Evolutionary conservation across 2,888 invertebrate species (phyloP), one percentile per base, ranked within the genome.

Genomic region (Ormyrus labotus): DNA sequence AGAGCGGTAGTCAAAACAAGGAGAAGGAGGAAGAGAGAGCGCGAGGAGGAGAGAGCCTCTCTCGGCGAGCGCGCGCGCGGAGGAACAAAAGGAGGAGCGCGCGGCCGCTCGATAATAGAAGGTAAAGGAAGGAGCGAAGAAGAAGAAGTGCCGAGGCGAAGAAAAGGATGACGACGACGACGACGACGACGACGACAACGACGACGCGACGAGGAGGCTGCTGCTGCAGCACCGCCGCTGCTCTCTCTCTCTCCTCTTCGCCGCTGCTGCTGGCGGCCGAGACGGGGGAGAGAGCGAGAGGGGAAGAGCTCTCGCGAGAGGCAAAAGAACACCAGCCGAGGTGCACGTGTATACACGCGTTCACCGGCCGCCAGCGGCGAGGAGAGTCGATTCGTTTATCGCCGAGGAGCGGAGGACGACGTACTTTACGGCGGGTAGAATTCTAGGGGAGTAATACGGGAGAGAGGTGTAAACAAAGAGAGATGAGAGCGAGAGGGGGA

Each of bases 1-100:
- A 51, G 48, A 74, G 70, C 70, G 71, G 80, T 75, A 75, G 75
- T 77, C 73, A 81, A 81, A 81, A 73, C 68, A 77, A 69, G 69
- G 78, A 53, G 63, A 45, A 80, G 60, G 63, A 68, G 76, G 75
- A 80, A 63, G 51, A 47, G 57, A 19, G 4, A 47, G 8, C 45
- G 34, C 34, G 34, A 34, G 81, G 67, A 80, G 48, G 80, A 78
- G 78, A 82, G 80, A 83, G 86, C 81, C 82, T 82, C 80, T 45
- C 63, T 47, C 53, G 71, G 19, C 11, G 63, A 47, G 34, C 8
- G 64, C 47, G 10, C 34, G 61, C 48, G 34, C 11, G 47, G 64
- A 55, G 55, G 73, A 73, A 55, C 67, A 75, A 67, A 80, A 78
- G 75, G 79, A 80, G 65, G 11, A 48, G 2, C 34, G 34, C 34